These are phyloP conservation scores for Xanthia icteritia DNA, from an alignment of 2,888 invertebrate species.

Conservation along the genomic window DNA sequence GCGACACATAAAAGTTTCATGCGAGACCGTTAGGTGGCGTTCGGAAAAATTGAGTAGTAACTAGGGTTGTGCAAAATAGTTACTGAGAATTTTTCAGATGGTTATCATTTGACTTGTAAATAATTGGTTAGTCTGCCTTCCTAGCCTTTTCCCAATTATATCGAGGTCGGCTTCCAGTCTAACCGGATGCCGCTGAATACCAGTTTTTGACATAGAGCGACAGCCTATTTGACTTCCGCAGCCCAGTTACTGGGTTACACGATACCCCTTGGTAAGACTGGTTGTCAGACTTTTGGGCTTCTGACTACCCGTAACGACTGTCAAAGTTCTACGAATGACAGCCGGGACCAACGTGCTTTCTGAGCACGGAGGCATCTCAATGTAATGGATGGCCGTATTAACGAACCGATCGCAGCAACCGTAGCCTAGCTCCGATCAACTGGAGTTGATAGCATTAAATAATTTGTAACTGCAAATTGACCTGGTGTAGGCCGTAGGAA, in stretches of 20 bases:
- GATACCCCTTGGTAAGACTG: background rate
- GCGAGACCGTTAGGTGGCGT: slow-evolving; percentile 69
- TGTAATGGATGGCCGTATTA: background rate
- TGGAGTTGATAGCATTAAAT: background rate
- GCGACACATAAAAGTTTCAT: slow-evolving; percentile 61
- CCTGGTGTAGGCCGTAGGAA: background rate
- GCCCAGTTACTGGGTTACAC: background rate
- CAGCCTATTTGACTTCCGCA: background rate
- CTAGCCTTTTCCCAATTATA: background rate
- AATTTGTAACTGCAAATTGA: background rate
- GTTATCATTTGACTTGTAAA: background rate
- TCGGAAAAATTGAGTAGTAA: slow-evolving; percentile 74
- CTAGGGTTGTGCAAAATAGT: slow-evolving; percentile 44
- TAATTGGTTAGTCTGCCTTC: background rate
- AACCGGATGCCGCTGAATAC: background rate
- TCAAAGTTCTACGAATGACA: background rate
- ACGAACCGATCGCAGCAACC: too few species aligned
- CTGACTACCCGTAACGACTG: background rate
- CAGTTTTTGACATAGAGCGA: background rate
- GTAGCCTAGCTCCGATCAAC: background rate
- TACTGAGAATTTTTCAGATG: background rate
- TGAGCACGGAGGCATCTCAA: background rate
- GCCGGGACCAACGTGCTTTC: too few species aligned
- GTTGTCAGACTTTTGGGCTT: background rate
- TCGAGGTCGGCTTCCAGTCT: background rate